Conservation (phyloP, 2,113 vertebrate species). For the Gopherus evgoodei region DNA sequence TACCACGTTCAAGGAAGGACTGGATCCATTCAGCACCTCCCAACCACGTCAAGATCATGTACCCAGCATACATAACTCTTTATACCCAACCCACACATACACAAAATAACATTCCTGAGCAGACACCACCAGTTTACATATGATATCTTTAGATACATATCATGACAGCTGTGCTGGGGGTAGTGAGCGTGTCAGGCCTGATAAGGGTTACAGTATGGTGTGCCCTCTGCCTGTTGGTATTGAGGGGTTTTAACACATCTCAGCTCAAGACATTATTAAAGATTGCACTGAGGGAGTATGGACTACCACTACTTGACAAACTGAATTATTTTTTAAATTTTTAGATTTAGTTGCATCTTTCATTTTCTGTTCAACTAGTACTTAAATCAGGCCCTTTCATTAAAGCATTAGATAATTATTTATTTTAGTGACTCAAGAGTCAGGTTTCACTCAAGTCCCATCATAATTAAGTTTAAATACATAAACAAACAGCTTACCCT, state of each 20-base stretch:
- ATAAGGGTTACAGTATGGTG: neutral
- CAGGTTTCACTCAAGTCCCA: neutral
- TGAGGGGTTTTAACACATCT: neutral
- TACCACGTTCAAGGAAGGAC: neutral
- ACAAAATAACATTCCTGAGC: neutral
- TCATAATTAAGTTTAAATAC: neutral
- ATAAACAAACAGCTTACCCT: constrained; percentile 82
- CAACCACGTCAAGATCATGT: neutral
- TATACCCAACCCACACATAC: neutral
- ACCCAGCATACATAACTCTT: neutral
- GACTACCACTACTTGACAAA: neutral
- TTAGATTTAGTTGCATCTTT: neutral
- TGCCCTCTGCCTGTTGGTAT: neutral
- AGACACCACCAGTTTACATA: neutral
- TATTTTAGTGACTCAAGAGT: neutral
- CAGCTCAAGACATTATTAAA: neutral
- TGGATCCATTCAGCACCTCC: neutral
- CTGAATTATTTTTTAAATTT: neutral
- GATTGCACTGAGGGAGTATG: too few relatives aligned
- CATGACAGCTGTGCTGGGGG: neutral
- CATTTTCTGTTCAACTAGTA: neutral
- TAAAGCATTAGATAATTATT: neutral
- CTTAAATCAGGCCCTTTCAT: neutral
- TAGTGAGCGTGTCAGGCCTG: neutral
- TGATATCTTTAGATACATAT: neutral